Evolutionary conservation across 2,113 vertebrate genomes (phyloP), one percentile per base, ranked within the genome.

Genomic region (Cryptotis parvus): DNA sequence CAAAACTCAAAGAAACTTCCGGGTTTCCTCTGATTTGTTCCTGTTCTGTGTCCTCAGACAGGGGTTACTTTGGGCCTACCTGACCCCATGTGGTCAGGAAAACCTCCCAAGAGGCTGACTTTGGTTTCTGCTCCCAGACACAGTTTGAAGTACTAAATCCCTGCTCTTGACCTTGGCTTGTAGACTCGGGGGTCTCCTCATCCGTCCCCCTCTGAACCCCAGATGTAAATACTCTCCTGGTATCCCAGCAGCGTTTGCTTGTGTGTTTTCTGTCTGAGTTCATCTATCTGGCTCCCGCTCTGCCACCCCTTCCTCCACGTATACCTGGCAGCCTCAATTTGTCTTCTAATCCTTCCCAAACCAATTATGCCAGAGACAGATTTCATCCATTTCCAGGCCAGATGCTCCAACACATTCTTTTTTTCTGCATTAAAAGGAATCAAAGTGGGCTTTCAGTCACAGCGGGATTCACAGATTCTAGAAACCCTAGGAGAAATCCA

Each of bases 251-350:
- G 84, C 76, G 87, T 92, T 68, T 87, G 95, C 87, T 41, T 85
- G 75, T 68, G 61, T 91, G 91, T 85, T 85, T 92, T 69, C 33
- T 58, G 43, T 74, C 72, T 88, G 52, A 74, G 91, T 70, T 73
- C 82, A 49, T 82, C 95, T 94, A 87, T 94, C 94, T 94, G 90
- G 77, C 79, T 90, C 9, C n/a, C 91, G 81, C 90, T 92, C 94
- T 92, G 93, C 84, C 91, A 88, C 90, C 75, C 88, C 87, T 76
- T 87, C 88, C 92, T 79, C 87, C 95, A 26, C 87, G 89, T 90
- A 69, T 33, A 69, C 55, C 75, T 70, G 61, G 66, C 81, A 73
- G 85, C 70, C 92, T 91, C 84, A 35, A 74, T 92, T 55, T 91
- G 78, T 95, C 95, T 93, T 91, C 74, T 75, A 85, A 81, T 66